Conservation (phyloP, 1,140 invertebrate species). For the Cepaea nemoralis region DNA sequence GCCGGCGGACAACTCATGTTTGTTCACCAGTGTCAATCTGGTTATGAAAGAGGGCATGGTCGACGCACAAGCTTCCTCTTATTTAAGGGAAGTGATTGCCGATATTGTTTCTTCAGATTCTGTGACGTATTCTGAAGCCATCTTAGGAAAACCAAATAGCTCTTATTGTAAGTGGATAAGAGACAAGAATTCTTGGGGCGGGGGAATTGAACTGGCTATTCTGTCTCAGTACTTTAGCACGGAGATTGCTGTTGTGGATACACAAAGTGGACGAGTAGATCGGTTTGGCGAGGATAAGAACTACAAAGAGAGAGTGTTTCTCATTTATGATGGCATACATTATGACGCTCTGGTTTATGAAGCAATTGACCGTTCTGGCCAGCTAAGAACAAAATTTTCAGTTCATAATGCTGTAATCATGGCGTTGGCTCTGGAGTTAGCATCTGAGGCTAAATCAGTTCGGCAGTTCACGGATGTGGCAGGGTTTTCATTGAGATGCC, state of each 20-base stretch:
- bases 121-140: slow-evolving; percentile 85
- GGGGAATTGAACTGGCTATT: slow-evolving; percentile 92
- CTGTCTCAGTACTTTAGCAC: slow-evolving; percentile 89
- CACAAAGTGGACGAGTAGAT: slow-evolving; percentile 89
- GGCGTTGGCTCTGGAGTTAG: slow-evolving; percentile 85
- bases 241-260: slow-evolving; percentile 95
- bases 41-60: slow-evolving; percentile 78
- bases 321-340: slow-evolving; percentile 96
- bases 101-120: slow-evolving; percentile 83
- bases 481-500: slow-evolving; percentile 87
- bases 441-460: slow-evolving; percentile 87
- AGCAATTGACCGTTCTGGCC: slow-evolving; percentile 70
- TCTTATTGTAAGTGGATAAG: slow-evolving; percentile 83
- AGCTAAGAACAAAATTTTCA: slow-evolving; percentile 81
- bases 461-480: slow-evolving; percentile 90
- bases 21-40: slow-evolving; percentile 90
- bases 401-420: slow-evolving; percentile 80
- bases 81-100: slow-evolving; percentile 89
- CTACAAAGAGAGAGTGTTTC: slow-evolving; percentile 86
- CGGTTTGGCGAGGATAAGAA: slow-evolving; percentile 93
- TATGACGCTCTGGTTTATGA: slow-evolving; percentile 94
- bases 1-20: slow-evolving; percentile 94
- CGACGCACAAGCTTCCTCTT: slow-evolving; percentile 79
- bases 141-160: slow-evolving; percentile 86
- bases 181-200: slow-evolving; percentile 83